phyloP scores from a whole-genome alignment of 1,140 invertebrate genomes.

The Nephila pilipes region DNA sequence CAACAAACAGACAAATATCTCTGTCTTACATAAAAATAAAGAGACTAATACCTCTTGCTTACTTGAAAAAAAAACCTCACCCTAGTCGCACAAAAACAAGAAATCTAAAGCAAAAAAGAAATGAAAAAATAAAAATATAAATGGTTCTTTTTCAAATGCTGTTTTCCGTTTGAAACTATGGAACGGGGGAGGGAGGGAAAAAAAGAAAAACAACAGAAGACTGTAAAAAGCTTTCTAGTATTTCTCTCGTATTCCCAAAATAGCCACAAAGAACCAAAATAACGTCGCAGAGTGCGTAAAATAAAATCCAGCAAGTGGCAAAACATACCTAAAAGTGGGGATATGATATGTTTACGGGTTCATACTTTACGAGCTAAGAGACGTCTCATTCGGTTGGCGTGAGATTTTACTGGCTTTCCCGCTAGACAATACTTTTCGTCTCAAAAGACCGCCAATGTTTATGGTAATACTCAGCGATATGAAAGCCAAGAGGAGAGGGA shows the following conservation, averaged over 20 bases:
- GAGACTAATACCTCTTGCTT: too few relatives aligned
- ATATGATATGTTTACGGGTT: constrained; percentile 30
- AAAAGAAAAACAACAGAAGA: too few relatives aligned
- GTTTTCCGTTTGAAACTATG: too few relatives aligned
- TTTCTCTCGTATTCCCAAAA: not conserved
- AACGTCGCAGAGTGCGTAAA: not conserved
- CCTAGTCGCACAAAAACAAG: too few relatives aligned
- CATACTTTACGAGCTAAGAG: not conserved
- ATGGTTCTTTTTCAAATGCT: too few relatives aligned
- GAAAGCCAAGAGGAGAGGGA: not conserved
- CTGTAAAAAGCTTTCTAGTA: too few relatives aligned
- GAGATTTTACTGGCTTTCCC: not conserved
- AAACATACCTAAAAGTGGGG: constrained; percentile 9
- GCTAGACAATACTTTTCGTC: not conserved
- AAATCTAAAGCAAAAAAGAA: too few relatives aligned
- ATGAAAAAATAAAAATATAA: too few relatives aligned
- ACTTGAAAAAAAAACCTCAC: too few relatives aligned
- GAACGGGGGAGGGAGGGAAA: too few relatives aligned
- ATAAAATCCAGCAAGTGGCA: constrained; percentile 27
- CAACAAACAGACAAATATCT: too few relatives aligned
- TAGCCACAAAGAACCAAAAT: constrained; percentile 20
- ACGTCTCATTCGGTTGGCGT: not conserved
- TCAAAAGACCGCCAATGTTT: not conserved
- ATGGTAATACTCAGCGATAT: not conserved
- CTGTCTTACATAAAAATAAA: too few relatives aligned